phyloP scores from a whole-genome alignment of 2,797 vertebrate genomes.

The Telmatherina bonti region DNA sequence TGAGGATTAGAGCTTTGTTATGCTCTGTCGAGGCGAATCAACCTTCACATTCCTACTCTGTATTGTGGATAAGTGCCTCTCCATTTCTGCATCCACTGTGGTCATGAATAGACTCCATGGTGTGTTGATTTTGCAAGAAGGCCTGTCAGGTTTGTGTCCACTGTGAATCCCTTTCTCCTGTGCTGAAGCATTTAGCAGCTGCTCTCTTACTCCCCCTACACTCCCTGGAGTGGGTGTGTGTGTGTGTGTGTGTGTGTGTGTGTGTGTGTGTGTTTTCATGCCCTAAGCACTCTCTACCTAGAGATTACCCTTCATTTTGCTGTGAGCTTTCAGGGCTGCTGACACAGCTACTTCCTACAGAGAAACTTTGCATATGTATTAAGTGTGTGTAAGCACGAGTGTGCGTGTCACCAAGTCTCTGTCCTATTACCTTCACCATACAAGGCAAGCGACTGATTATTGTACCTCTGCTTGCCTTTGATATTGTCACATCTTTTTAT shows the following conservation, averaged over 20 bases:
- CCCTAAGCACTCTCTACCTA: conserved; percentile 69
- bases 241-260: conserved; percentile 40
- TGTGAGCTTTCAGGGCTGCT: conserved; percentile 70
- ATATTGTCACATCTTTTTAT: conserved; percentile 38
- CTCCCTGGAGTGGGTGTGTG: conserved; percentile 11
- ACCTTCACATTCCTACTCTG: conserved; percentile 10
- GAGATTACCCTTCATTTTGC: conserved; percentile 80
- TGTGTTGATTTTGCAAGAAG: conserved; percentile 66
- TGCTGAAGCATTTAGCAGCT: conserved; percentile 56
- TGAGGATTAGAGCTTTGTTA: conserved; percentile 13
- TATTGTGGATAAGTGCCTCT: conserved; percentile 53
- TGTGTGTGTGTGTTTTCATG: conserved; percentile 49
- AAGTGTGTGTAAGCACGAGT: conserved; percentile 48
- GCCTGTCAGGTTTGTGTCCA: conserved; percentile 58
- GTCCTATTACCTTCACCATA: conserved; percentile 28
- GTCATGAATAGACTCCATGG: conserved; percentile 60
- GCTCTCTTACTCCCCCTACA: conserved; percentile 19
- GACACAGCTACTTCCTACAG: conserved; percentile 72
- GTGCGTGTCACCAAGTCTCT: conserved; percentile 35
- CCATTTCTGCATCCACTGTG: conserved; percentile 50
- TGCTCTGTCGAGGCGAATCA: conserved; percentile 12
- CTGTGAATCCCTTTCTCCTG: conserved; percentile 48
- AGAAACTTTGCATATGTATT: conserved; percentile 77
- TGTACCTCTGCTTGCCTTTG: conserved; percentile 40
- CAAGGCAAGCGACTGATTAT: conserved; percentile 18